phyloP scores from a whole-genome alignment of 2,113 vertebrate species.

The Phalacrocorax pelagicus region DNA sequence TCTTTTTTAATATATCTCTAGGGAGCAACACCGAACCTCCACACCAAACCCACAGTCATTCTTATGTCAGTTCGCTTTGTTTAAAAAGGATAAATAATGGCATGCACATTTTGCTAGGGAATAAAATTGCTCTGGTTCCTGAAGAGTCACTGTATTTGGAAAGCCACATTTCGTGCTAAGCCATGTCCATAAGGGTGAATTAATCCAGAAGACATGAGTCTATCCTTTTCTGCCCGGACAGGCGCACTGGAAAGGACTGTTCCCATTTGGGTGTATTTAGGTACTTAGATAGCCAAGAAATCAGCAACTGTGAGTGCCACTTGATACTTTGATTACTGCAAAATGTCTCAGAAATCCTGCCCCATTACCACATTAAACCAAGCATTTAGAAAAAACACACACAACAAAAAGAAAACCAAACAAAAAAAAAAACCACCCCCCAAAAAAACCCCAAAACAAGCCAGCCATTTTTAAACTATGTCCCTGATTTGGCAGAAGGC shows the following conservation, averaged over 20 bases:
- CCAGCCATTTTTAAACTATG: not conserved
- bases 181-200: not conserved
- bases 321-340: not conserved
- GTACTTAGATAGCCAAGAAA: not conserved
- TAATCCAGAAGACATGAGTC: not conserved
- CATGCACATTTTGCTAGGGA: not conserved
- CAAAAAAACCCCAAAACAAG: too few species aligned
- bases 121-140: not conserved
- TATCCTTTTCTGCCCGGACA: rapidly evolving
- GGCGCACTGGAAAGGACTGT: not conserved
- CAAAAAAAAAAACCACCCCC: too few species aligned
- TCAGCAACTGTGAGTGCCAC: not conserved
- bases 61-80: not conserved
- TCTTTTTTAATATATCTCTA: not conserved
- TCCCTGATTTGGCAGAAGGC: not conserved
- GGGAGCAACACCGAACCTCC: not conserved
- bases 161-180: not conserved
- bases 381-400: not conserved
- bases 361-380: not conserved
- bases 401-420: too few species aligned
- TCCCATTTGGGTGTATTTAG: not conserved
- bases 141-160: not conserved
- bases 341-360: not conserved
- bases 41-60: not conserved
- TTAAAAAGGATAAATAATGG: not conserved